Evolutionary conservation across 2,888 invertebrate species (phyloP).

Genomic region (Ornithoptera priamus): DNA sequence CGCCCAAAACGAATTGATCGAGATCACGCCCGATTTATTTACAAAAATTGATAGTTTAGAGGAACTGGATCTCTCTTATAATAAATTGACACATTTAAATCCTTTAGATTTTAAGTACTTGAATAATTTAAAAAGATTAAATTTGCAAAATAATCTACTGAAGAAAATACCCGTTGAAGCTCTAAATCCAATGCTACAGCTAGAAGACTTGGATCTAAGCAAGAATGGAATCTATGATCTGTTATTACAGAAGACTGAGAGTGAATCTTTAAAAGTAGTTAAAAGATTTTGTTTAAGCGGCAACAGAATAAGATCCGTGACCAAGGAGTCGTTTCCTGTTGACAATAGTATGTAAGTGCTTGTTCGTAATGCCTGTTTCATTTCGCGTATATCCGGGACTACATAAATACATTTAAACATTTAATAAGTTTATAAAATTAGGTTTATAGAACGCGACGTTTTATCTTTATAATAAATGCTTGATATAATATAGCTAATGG

Average conservation of each 20-base stretch:
- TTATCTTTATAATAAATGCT: conserved; percentile 5
- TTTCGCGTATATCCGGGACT: neutral
- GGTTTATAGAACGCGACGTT: neutral
- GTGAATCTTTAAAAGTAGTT: conserved; percentile 51
- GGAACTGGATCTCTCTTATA: conserved; percentile 77
- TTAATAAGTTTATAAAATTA: no score
- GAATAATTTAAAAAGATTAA: conserved; percentile 58
- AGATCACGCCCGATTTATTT: conserved; percentile 70
- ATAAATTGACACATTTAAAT: conserved; percentile 66
- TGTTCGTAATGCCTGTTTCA: conserved; percentile 4
- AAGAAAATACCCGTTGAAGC: conserved; percentile 63
- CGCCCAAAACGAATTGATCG: conserved; percentile 69
- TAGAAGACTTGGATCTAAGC: conserved; percentile 74
- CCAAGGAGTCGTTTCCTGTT: conserved; percentile 62
- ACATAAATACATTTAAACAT: no score
- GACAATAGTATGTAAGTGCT: conserved; percentile 68
- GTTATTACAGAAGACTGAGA: conserved; percentile 54
- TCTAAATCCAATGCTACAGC: conserved; percentile 54
- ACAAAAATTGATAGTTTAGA: conserved; percentile 63
- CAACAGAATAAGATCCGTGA: conserved; percentile 70
- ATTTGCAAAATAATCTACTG: conserved; percentile 71
- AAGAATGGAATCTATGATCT: conserved; percentile 68
- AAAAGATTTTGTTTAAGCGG: conserved; percentile 70
- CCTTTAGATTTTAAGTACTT: conserved; percentile 62
- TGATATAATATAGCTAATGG: neutral